A percentile compares a stretch with the other conserved stretches of the same genome.
Evolutionary conservation across 2,797 vertebrate genomes (phyloP).

Genomic region (Darevskia mixta): DNA sequence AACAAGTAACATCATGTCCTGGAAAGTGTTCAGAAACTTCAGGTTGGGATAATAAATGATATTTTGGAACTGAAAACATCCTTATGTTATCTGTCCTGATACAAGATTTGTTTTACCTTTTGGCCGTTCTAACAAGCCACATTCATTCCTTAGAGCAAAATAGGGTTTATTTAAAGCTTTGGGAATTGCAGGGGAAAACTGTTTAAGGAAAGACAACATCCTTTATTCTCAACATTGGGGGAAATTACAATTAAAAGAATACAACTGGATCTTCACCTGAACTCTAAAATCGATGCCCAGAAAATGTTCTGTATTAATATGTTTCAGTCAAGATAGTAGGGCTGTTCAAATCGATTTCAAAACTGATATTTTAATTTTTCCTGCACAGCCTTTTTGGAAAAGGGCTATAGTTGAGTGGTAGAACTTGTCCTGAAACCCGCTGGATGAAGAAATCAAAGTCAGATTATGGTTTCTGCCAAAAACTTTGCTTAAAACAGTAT

Average conservation of each 20-base stretch:
- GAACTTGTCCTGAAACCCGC: too few species aligned
- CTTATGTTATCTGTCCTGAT: not conserved
- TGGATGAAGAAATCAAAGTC: too few species aligned
- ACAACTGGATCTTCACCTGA: not conserved
- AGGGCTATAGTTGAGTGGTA: too few species aligned
- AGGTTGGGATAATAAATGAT: not conserved
- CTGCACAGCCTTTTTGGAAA: not conserved
- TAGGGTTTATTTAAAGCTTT: constrained; percentile 11
- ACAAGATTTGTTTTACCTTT: constrained; percentile 8
- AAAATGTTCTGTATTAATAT: not conserved
- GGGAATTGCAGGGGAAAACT: too few species aligned
- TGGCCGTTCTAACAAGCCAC: not conserved
- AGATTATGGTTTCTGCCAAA: too few species aligned
- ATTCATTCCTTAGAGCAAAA: not conserved
- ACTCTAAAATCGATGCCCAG: not conserved
- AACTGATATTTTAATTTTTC: not conserved
- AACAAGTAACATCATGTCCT: constrained; percentile 30
- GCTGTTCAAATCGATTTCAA: too few species aligned
- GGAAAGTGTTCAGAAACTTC: not conserved
- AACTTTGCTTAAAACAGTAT: not conserved
- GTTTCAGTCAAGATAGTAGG: not conserved
- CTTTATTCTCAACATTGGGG: not conserved
- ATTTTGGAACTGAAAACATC: not conserved
- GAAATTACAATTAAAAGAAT: not conserved
- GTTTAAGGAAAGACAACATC: not conserved